Evolutionary conservation across 2,797 vertebrate genomes (phyloP).

Genomic region (Acanthurus tractus): DNA sequence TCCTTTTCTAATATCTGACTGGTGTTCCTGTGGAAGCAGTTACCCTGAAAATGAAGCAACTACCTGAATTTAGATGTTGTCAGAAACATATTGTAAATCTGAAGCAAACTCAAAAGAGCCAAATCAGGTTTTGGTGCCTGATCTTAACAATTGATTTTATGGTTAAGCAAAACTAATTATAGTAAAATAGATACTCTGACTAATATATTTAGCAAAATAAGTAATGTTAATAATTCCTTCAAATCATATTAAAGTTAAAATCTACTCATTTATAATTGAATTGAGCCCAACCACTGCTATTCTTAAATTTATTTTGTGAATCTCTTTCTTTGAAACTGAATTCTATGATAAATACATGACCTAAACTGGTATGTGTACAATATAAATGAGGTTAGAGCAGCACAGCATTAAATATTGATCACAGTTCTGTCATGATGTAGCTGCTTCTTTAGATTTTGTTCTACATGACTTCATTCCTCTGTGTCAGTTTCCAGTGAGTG

Average conservation of each 20-base stretch:
- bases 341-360: neutral
- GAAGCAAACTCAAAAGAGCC: neutral
- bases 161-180: neutral
- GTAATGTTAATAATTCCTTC: too few relatives aligned
- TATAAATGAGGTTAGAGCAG: neutral
- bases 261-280: too few relatives aligned
- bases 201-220: too few relatives aligned
- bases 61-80: too few relatives aligned
- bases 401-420: neutral
- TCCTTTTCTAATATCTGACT: too few relatives aligned
- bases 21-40: too few relatives aligned
- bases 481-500: neutral
- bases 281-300: too few relatives aligned
- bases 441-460: neutral
- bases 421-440: neutral
- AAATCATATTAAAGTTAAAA: too few relatives aligned
- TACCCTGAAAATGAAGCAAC: too few relatives aligned
- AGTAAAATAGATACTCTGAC: neutral
- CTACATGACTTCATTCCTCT: neutral
- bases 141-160: neutral
- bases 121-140: neutral
- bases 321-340: neutral
- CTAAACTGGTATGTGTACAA: neutral
- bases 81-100: too few relatives aligned
- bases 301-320: too few relatives aligned